A percentile compares a stretch with the other conserved stretches of the same genome.
These are phyloP conservation scores for Myoxocephalus aenaeus DNA, from an alignment of 2,797 vertebrate species.

Conservation along the genomic window DNA sequence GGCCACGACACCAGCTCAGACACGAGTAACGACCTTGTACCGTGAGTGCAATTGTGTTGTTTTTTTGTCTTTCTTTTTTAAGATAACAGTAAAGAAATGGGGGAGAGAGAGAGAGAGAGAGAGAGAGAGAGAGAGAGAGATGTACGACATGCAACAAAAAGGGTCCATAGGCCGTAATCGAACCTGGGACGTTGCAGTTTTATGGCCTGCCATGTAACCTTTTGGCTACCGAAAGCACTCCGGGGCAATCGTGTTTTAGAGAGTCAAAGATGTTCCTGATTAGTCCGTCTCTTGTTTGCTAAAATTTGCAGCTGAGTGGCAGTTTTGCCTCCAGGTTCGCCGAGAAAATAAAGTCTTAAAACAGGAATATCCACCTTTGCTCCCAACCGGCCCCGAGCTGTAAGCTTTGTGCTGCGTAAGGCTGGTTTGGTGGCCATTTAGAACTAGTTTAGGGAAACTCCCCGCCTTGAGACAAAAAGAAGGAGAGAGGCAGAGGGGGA, in stretches of 20 bases:
- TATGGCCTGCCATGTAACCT: background rate
- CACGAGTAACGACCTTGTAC: constrained; percentile 49
- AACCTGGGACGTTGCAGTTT: background rate
- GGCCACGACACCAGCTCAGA: constrained; percentile 59
- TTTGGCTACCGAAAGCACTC: background rate
- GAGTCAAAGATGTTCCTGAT: constrained; percentile 50
- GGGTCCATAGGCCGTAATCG: background rate
- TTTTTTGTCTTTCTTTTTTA: background rate
- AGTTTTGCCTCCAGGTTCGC: constrained; percentile 29
- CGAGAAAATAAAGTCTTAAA: constrained; percentile 38
- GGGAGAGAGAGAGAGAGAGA: background rate
- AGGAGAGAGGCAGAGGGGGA: constrained; percentile 39
- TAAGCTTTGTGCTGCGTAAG: constrained; percentile 50
- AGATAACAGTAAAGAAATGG: background rate
- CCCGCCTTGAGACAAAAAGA: constrained; percentile 68
- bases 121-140: background rate
- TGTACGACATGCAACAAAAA: background rate
- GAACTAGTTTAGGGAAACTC: constrained; percentile 75
- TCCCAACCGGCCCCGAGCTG: constrained; percentile 23
- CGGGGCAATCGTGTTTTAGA: constrained; percentile 43
- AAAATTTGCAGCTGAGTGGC: constrained; percentile 30
- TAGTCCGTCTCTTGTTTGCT: constrained; percentile 44
- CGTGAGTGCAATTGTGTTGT: constrained; percentile 48
- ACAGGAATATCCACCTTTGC: constrained; percentile 36
- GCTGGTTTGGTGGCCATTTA: constrained; percentile 62